phyloP scores from a whole-genome alignment of 2,888 invertebrate genomes.

The Aquatica leii region DNA sequence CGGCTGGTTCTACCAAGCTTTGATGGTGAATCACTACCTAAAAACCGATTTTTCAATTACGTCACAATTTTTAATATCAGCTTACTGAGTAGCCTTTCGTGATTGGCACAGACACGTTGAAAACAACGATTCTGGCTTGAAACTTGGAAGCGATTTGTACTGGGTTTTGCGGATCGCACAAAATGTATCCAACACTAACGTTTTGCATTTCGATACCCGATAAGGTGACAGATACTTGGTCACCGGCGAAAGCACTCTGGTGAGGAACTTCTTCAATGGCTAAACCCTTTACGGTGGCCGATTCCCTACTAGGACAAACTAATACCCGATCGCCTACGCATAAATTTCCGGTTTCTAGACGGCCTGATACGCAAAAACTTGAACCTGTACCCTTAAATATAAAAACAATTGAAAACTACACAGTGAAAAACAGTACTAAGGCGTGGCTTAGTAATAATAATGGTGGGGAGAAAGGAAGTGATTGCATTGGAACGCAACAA shows the following conservation, averaged over 20 bases:
- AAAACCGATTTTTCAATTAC: constrained; percentile 29
- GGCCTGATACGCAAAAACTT: constrained; percentile 90
- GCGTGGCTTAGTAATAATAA: too few species aligned
- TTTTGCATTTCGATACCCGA: constrained; percentile 86
- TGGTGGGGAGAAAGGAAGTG: too few species aligned
- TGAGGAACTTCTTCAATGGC: constrained; percentile 76
- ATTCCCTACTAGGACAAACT: constrained; percentile 85
- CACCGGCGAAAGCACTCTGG: constrained; percentile 90
- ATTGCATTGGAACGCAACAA: background rate
- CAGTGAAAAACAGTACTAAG: too few species aligned
- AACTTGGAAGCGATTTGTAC: constrained; percentile 84
- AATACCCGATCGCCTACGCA: constrained; percentile 87
- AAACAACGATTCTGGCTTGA: constrained; percentile 92
- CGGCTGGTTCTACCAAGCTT: constrained; percentile 89
- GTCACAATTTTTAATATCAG: constrained; percentile 10
- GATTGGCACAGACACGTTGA: constrained; percentile 89
- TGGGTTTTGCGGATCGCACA: constrained; percentile 83
- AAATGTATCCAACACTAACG: constrained; percentile 84
- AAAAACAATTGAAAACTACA: constrained; percentile 9
- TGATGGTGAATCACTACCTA: constrained; percentile 88
- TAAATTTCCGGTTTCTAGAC: constrained; percentile 90
- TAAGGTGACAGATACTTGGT: constrained; percentile 85
- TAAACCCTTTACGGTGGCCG: constrained; percentile 81
- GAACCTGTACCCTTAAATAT: constrained; percentile 75
- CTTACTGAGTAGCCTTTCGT: constrained; percentile 86